Base-by-base conservation (phyloP, 92 coral and sea anemone species). In the Desmophyllum pertusum region DNA sequence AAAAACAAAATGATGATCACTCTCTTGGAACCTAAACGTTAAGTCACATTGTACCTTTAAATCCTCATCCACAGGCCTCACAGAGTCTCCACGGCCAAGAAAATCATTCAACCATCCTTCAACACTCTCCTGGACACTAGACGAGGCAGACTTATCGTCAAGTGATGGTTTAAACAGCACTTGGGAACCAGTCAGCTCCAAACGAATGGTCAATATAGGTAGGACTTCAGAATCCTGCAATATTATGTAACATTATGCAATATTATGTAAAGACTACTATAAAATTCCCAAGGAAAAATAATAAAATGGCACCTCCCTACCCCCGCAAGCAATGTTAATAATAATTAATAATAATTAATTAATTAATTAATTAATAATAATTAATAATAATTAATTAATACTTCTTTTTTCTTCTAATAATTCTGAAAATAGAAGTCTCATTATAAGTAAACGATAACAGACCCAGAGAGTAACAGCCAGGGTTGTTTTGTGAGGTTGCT, bases 121-220 rank as follows among this genome's bases (percentile, higher is more conserved):
- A 15, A 92, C 93, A 50, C 82, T 88, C 72, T 96, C 98, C 78
- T 96, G 99, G 10, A 96, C 99, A 80, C 99, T 96, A 71, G 69
- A 78, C 10, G 94, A 84, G 19, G 99, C 98, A 18, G 98, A 90
- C 33, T 88, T 90, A 17, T 92, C 94, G 68, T 96, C 98, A 82
- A 96, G 93, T 5, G 94, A 90, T 1, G 99, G 99, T 84, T 91
- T 92, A 78, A 96, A 96, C 84, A 94, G 88, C 31, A 96, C 98
- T 81, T 94, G 97, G 36, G 98, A 94, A 52, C 99, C 99, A 52
- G 91, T 85, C 84, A 96, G 91, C 87, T 94, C 99, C 65, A 96
- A 93, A 31, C 99, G 93, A 77, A 96, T 94, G 21, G 97, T 94
- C 53, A 91, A 81, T 37, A 96, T 77, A 9, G 99, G 99, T 23